A percentile compares a stretch with the other conserved stretches of the same genome.
Conservation (phyloP, 2,113 vertebrate species). For the Rhombomys opimus region DNA sequence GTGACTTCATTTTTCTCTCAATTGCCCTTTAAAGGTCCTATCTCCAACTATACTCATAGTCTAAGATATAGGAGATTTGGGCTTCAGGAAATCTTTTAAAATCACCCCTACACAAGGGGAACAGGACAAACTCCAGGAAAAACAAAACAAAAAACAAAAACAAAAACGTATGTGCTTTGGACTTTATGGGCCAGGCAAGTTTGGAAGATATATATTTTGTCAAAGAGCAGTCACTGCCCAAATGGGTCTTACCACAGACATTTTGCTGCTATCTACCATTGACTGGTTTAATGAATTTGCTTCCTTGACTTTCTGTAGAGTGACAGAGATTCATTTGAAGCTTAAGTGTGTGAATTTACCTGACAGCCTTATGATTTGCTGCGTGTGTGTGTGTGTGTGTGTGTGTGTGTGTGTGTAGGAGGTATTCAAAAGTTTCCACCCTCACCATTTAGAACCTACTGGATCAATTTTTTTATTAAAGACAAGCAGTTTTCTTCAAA, state of each 20-base stretch:
- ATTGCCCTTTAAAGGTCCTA: not conserved
- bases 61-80: not conserved
- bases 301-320: not conserved
- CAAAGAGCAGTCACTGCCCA: not conserved
- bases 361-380: not conserved
- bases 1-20: not conserved
- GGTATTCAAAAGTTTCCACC: not conserved
- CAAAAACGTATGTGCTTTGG: not conserved
- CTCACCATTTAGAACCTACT: accelerated
- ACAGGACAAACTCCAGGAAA: not conserved
- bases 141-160: too few species aligned
- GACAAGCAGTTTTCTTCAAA: not conserved
- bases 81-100: not conserved
- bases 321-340: not conserved
- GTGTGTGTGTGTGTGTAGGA: too few species aligned
- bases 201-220: accelerated
- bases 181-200: too few species aligned
- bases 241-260: not conserved
- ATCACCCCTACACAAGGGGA: not conserved
- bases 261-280: not conserved
- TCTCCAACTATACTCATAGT: not conserved
- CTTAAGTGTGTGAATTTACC: not conserved
- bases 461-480: not conserved
- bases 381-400: not conserved
- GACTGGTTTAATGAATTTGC: not conserved